Percentiles rank a stretch among this genome's conserved stretches.
Conservation (phyloP, 1,140 invertebrate species). For the Phymorhynchus buccinoides region DNA sequence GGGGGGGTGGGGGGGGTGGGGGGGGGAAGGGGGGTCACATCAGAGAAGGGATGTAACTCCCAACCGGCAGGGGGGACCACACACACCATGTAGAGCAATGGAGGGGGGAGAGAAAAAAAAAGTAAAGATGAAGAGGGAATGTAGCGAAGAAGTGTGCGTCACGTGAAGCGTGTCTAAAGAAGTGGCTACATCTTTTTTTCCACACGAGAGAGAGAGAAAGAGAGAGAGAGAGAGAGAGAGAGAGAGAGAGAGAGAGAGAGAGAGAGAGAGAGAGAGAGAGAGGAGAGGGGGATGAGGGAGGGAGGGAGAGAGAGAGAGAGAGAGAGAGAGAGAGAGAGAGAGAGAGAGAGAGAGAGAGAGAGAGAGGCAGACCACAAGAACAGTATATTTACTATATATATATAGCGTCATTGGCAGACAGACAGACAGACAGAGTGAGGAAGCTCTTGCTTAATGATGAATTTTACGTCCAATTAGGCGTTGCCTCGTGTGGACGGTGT, state of each 20-base stretch:
- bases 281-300: no score
- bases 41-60: background rate
- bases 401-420: no score
- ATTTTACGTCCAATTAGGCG: no score
- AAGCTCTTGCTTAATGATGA: no score
- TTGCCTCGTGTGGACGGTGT: no score
- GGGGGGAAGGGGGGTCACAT: background rate
- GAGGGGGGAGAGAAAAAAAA: background rate
- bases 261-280: background rate
- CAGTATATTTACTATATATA: no score
- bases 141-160: background rate
- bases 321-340: no score
- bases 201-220: background rate
- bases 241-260: background rate
- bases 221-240: background rate
- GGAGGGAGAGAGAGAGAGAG: no score
- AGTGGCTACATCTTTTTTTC: background rate
- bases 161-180: constrained; percentile 3
- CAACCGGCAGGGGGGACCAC: constrained; percentile 18
- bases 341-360: no score
- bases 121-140: background rate
- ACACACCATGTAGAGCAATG: background rate
- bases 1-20: background rate
- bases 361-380: no score
- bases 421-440: no score